Evolutionary conservation across 2,113 vertebrate species (phyloP), one percentile per base, ranked within the genome.

Genomic region (Strix aluco): DNA sequence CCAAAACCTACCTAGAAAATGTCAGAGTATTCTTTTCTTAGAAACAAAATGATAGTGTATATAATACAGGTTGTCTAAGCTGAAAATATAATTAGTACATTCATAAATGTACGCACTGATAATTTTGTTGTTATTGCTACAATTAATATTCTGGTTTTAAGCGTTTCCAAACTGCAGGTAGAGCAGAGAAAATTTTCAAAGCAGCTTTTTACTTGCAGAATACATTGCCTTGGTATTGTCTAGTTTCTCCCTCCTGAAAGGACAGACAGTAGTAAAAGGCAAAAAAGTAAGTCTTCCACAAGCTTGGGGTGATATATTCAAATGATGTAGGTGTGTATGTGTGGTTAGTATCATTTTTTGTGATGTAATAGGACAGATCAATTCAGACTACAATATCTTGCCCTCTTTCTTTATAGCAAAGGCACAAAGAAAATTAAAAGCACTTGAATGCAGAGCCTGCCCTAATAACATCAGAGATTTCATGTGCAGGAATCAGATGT

Each of bases 11-110:
- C 47, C n/a, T 70, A 46, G 77, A 94, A 95, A 81, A 77, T 55
- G 73, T 13, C 30, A 40, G 57, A 54, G 9, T 71, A 75, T 94
- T 88, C 54, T 97, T 94, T 92, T 81, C 59, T 88, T 89, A 71
- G 82, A 86, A 88, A 91, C 44, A 62, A 90, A 92, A 90, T 63
- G 15, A 77, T 63, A 83, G 51, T 46, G 51, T 47, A 80, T 81
- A 46, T 36, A 66, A 61, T 88, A 55, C 38, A 52, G 55, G 58
- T 46, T 83, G 51, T 84, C 82, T 86, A 84, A 73, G 10, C 9
- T 62, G 47, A 94, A 81, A 92, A 62, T 84, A 88, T 92, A 86
- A 92, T 94, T 86, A 92, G 30, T 61, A 54, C 51, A 86, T 75
- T 90, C 62, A 62, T 47, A 62, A 86, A 70, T 34, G 14, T 58